Base-by-base conservation (phyloP, 1,140 invertebrate species). In the Sweltsa coloradensis region DNA sequence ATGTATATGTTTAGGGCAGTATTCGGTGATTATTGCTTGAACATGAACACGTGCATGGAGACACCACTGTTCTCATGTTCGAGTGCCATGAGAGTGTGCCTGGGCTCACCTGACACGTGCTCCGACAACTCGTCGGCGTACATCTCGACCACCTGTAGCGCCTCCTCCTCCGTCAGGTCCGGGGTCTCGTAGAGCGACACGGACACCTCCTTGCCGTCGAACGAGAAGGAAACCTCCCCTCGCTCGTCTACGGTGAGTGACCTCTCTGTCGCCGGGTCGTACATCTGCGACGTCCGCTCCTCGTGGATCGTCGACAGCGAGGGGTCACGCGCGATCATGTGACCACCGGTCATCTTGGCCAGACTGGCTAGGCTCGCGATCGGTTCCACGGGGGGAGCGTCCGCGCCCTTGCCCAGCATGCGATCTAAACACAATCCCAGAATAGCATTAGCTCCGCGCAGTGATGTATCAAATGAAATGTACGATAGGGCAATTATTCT, bases 91-190 rank as follows among this genome's bases (percentile, higher is more conserved):
- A n/a, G n/a, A n/a, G n/a, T n/a, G n/a, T n/a, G n/a, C n/a, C n/a
- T n/a, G n/a, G n/a, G n/a, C 53, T 58, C 62, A 79, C 76, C 76
- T 50, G 86, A 85, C 3, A 91, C 76, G 61, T 89, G 83, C 67
- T 91, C 88, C 0, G 87, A 90, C 39, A 90, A 70, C 63, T 93
- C 85, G 61, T 93, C 86, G 0, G 88, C 88, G 64, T 91, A 93
- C 85, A 91, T 90, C 71, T 93, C 88, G 0, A 91, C 81, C 56
- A 93, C 89, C 64, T 91, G 83, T 11, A 90, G 66, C 0, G 88
- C 89, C 68, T 93, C 87, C 62, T 90, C 85, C 68, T 91, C 86
- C 0, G 88, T 91, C 13, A 92, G 69, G 67, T 93, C 89, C 1
- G 88, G 88, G 1, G 89, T 92, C 71, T 92, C 88, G 58, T 91